Percentiles rank a stretch among this genome's conserved stretches.
phyloP scores from a whole-genome alignment of 2,797 vertebrate species.

The Spinus pinus region DNA sequence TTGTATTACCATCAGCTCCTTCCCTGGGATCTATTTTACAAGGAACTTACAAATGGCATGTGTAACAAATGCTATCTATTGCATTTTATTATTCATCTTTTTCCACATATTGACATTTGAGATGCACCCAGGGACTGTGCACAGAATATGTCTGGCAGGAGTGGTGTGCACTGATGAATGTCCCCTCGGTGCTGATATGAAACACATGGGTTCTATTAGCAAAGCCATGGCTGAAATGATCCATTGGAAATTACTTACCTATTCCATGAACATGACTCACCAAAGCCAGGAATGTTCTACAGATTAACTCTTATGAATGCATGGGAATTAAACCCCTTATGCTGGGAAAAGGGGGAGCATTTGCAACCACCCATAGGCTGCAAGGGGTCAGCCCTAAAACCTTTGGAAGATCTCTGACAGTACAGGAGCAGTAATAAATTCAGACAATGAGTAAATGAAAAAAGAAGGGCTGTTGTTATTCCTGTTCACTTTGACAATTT shows the following conservation, averaged over 20 bases:
- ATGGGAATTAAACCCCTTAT: constrained; percentile 6
- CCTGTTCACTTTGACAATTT: neutral
- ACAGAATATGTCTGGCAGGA: constrained; percentile 52
- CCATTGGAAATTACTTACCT: constrained; percentile 68
- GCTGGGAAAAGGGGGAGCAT: neutral
- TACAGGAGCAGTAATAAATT: neutral
- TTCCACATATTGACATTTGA: constrained; percentile 72
- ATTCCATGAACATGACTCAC: constrained; percentile 70
- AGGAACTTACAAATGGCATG: constrained; percentile 48
- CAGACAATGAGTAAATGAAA: neutral
- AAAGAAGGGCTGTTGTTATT: neutral
- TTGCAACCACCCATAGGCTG: neutral
- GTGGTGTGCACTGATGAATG: constrained; percentile 70
- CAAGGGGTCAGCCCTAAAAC: neutral
- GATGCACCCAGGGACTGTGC: constrained; percentile 65
- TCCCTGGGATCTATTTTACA: constrained; percentile 39
- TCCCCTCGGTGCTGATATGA: constrained; percentile 60
- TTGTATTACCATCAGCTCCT: neutral
- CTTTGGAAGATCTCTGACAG: neutral
- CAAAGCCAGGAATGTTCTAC: constrained; percentile 68
- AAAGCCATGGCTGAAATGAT: constrained; percentile 69
- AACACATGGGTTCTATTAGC: constrained; percentile 75
- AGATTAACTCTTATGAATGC: constrained; percentile 59
- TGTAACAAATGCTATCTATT: constrained; percentile 68
- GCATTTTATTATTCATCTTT: constrained; percentile 68